A percentile compares a stretch with the other conserved stretches of the same genome.
phyloP scores from a whole-genome alignment of 2,113 vertebrate genomes.

The Addax nasomaculatus region DNA sequence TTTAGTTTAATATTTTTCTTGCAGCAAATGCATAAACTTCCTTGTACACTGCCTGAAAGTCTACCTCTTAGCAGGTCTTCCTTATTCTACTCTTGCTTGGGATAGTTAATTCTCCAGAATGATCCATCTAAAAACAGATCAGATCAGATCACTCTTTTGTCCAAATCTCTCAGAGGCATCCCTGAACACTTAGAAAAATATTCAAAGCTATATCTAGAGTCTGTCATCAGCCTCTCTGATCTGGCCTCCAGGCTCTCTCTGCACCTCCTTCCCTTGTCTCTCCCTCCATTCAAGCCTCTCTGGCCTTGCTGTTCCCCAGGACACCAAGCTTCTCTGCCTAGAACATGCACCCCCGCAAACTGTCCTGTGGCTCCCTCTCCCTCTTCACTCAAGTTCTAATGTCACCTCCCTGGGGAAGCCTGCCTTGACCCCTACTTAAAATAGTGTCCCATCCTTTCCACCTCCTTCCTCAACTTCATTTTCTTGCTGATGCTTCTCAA shows the following conservation, averaged over 20 bases:
- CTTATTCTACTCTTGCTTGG: background rate
- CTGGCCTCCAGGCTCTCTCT: background rate
- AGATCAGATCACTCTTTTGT: background rate
- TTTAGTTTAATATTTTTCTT: background rate
- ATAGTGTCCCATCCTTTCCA: background rate
- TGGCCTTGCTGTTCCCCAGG: background rate
- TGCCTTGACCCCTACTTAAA: background rate
- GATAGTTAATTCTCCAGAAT: background rate
- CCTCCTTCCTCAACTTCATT: background rate
- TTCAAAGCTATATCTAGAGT: background rate
- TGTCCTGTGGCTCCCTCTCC: too few species aligned
- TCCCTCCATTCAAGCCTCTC: background rate
- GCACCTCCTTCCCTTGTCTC: background rate
- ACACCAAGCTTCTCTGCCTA: background rate
- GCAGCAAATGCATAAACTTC: background rate
- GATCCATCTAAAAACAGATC: background rate
- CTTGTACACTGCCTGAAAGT: background rate
- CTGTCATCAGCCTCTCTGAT: background rate
- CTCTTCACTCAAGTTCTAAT: background rate
- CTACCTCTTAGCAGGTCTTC: background rate
- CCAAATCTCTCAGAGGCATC: background rate
- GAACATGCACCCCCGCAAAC: accelerated
- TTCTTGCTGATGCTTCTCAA: background rate
- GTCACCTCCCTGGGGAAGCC: background rate
- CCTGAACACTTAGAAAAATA: background rate